Base-by-base conservation (phyloP, 2,888 invertebrate genomes). In the Cheilosia scutellata region DNA sequence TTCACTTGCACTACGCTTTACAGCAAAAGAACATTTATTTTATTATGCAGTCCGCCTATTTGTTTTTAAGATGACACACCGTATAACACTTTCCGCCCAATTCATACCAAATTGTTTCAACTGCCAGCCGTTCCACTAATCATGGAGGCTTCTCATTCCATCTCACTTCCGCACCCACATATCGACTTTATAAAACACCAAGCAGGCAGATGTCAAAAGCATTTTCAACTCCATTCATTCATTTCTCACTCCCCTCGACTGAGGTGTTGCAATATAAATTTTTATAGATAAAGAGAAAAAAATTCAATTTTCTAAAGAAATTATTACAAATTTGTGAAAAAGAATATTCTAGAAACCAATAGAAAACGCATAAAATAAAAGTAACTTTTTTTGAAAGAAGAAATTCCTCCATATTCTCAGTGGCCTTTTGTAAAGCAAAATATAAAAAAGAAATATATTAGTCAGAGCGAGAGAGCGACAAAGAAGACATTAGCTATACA, bases 351-450 rank as follows among this genome's bases (percentile, higher is more conserved):
- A 58, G 2, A 57, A 40, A 58, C 31, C 49, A 58, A 47, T 9
- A n/a, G 66, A 60, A 25, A 51, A 57, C 58, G 27, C 20, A n/a
- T 70, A 51, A 58, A 65, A 40, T 44, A 11, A 47, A 57, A 47
- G 53, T 20, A 76, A 72, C 44, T 75, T 53, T 71, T 71, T 57
- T 80, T 76, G 62, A 80, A 57, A 62, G 76, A 71, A 68, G 60
- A 72, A 80, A 86, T 86, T 86, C 80, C 80, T 86, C 63, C 51
- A 82, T 51, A 51, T 86, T 80, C 82, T 74, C 68, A 86, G 86
- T 86, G 86, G 86, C 80, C 86, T 86, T 86, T 84, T 80, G 71
- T 86, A 71, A 79, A 86, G 84, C 71, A 84, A 76, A 84, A 79
- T 80, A 76, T 80, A 68, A 51, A 82, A 72, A 86, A 72, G 57